These are phyloP conservation scores for Oreochromis tanganicae DNA, from an alignment of 2,113 vertebrate species.

Conservation along the genomic window DNA sequence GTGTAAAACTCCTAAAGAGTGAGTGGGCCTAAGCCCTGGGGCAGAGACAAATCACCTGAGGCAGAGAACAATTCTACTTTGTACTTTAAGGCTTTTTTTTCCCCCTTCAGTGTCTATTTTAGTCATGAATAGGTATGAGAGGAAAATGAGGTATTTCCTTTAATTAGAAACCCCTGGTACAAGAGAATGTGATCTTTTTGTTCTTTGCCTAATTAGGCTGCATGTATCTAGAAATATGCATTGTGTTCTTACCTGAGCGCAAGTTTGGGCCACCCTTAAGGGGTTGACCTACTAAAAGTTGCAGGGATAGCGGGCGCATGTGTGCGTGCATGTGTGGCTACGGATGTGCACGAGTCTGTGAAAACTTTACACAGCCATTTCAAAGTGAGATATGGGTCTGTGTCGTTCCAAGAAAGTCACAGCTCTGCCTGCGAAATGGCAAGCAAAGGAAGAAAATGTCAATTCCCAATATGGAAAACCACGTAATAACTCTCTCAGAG, in stretches of 20 bases:
- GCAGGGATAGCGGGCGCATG: not conserved
- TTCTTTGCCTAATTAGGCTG: constrained; percentile 67
- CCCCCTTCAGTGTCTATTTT: constrained; percentile 53
- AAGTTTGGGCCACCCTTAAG: constrained; percentile 63
- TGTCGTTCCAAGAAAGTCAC: constrained; percentile 32
- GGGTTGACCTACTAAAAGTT: constrained; percentile 70
- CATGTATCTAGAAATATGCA: constrained; percentile 54
- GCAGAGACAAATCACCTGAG: constrained; percentile 57
- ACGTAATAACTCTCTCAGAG: constrained; percentile 48
- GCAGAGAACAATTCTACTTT: constrained; percentile 56
- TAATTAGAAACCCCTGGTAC: constrained; percentile 65
- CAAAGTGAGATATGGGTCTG: constrained; percentile 14
- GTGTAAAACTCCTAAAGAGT: constrained; percentile 14
- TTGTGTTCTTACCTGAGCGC: constrained; percentile 57
- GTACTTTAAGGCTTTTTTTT: constrained; percentile 46
- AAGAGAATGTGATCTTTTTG: constrained; percentile 62
- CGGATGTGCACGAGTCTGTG: not conserved
- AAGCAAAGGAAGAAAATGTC: constrained; percentile 41
- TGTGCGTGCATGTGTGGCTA: not conserved
- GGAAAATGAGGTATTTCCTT: constrained; percentile 67
- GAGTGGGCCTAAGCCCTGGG: constrained; percentile 47
- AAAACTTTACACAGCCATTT: constrained; percentile 8
- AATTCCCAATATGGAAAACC: constrained; percentile 39
- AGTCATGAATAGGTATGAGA: constrained; percentile 70
- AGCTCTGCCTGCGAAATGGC: constrained; percentile 34